Evolutionary conservation across 2,797 vertebrate species (phyloP), one percentile per base, ranked within the genome.

Genomic region (Amblyraja radiata): DNA sequence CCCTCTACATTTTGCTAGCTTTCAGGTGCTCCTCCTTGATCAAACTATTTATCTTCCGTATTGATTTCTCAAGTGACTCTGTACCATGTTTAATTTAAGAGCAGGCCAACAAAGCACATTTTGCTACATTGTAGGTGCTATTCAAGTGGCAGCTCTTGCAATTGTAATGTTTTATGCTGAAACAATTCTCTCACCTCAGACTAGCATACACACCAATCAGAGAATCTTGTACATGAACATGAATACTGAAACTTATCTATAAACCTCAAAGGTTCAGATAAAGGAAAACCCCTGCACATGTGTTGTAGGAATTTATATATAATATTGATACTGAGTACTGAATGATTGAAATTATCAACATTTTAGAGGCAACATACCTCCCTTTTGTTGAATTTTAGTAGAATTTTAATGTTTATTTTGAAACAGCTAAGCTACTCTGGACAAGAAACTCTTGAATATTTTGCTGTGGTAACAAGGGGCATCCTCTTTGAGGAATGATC

Each of bases 381-480:
- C 84, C 16, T 32, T 88, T 63, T 88, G 84, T 86, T 86, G 83
- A 18, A 36, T 7, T 21, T 88, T 68, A 65, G n/a, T 14, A 63
- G 58, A 86, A 86, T 86, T n/a, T 14, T 32, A 36, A n/a, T n/a
- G 25, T 86, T 68, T 84, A 88, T 88, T 68, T 88, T 16, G 36
- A 88, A 88, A 88, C n/a, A 65, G 63, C 63, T 16, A 88, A 88
- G 7, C 65, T 9, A 88, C 21, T 32, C 83, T 65, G 58, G 28
- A 63, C 25, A 65, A 63, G 54, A 86, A 86, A 58, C 2, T 21
- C 2, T 21, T 36, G 6, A 86, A 86, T 5, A 36, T 36, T 21
- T 68, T 88, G 61, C 84, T 88, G n/a, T 21, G n/a, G 32, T 88
- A 16, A 32, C 11, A 88, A 7, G 1, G 23, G 16, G 61, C 28